phyloP scores from a whole-genome alignment of 2,797 vertebrate species.

The Gambusia yucatana region DNA sequence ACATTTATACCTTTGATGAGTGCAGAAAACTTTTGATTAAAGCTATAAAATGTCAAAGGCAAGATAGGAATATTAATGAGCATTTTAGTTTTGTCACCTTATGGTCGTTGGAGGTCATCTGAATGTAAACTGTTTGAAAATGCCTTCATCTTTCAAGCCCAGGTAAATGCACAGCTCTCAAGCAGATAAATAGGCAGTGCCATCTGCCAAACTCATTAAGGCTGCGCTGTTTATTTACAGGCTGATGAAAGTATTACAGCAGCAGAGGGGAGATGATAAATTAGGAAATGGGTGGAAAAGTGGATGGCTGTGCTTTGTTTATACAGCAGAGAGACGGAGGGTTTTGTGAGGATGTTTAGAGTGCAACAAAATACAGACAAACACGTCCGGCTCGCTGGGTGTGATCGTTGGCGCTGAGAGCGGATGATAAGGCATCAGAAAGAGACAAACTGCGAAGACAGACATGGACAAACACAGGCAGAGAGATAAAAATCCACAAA shows the following conservation, averaged over 20 bases:
- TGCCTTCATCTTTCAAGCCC: conserved; percentile 16
- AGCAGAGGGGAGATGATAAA: conserved; percentile 25
- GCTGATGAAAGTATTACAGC: conserved; percentile 43
- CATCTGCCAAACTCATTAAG: conserved; percentile 38
- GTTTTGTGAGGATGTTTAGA: conserved; percentile 35
- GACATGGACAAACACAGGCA: conserved; percentile 26
- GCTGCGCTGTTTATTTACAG: conserved; percentile 27
- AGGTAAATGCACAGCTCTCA: conserved; percentile 15
- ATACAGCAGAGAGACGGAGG: conserved; percentile 2
- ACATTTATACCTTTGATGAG: neutral
- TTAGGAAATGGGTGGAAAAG: conserved; percentile 26
- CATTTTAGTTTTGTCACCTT: neutral
- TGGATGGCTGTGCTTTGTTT: conserved; percentile 8
- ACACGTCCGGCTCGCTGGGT: conserved; percentile 20
- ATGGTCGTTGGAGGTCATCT: conserved; percentile 25
- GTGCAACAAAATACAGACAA: conserved; percentile 9
- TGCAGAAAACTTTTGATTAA: neutral
- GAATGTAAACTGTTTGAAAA: neutral
- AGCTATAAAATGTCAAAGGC: neutral
- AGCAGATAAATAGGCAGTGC: conserved; percentile 14
- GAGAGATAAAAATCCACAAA: conserved; percentile 10
- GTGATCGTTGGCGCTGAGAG: conserved; percentile 16
- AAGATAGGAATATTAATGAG: neutral
- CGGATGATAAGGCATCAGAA: conserved; percentile 25
- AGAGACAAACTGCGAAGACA: conserved; percentile 16